Conservation (phyloP, 2,113 vertebrate genomes). For the Nothoprocta perdicaria region DNA sequence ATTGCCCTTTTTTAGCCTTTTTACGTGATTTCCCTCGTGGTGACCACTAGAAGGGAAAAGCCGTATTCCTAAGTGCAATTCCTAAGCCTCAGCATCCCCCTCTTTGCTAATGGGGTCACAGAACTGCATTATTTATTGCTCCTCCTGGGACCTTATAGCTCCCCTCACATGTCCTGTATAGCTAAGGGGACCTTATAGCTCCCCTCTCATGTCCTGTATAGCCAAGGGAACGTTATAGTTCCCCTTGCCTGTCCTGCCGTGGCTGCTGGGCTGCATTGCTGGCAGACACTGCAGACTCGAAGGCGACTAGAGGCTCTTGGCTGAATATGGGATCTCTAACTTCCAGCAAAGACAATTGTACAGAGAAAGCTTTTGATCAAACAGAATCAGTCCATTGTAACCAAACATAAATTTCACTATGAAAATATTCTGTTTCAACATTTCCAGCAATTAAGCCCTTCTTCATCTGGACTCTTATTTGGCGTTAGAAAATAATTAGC, state of each 20-base stretch:
- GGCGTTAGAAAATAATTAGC: conserved; percentile 46
- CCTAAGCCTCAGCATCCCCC: background rate
- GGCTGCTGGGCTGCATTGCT: background rate
- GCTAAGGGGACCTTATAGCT: background rate
- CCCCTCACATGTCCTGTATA: no score
- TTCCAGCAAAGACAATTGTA: background rate
- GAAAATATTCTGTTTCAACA: conserved; percentile 26
- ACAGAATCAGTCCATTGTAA: background rate
- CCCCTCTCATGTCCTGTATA: no score
- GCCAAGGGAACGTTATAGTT: background rate
- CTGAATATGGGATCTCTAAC: background rate
- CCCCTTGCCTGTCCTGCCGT: background rate
- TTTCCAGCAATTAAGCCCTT: conserved; percentile 39
- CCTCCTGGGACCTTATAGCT: background rate
- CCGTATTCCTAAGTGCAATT: background rate
- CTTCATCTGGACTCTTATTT: background rate
- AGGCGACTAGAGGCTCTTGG: background rate
- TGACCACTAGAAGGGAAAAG: background rate
- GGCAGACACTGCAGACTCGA: background rate
- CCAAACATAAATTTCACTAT: background rate
- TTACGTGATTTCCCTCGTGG: conserved; percentile 22
- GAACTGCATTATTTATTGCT: conserved; percentile 1
- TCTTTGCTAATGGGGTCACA: accelerated
- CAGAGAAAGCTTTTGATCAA: conserved; percentile 15
- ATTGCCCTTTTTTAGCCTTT: conserved; percentile 19